Evolutionary conservation across 2,888 invertebrate species (phyloP), one percentile per base, ranked within the genome.

Genomic region (Blera fallax): DNA sequence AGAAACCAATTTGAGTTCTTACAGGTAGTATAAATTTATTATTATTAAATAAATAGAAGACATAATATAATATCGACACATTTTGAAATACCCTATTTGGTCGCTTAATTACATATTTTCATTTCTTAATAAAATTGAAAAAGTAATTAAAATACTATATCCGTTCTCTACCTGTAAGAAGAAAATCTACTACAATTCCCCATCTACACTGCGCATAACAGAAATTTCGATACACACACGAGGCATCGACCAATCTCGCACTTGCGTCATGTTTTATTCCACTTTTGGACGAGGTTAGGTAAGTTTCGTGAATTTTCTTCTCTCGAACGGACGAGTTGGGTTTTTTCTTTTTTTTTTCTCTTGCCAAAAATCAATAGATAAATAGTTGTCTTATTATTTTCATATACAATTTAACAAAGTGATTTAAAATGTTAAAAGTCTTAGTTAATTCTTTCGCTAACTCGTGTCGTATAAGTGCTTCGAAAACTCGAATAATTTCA

Each of bases 251-350:
- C 65, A 81, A 56, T 83, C 37, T 67, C 70, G 64, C 69, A 83
- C 81, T 87, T 89, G 88, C 88, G 89, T 89, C 89, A 89, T 87
- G 67, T 82, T 87, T 87, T 82, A 87, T 89, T 89, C 89, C 89
- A 89, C 89, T 88, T 91, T 91, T 90, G 90, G 91, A 90, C 90
- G 90, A 91, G 90, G 91, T 91, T 91, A 91, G 91, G 91, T 91
- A 91, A 91, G 91, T 90, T 90, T 89, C 85, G 80, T 34, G 87
- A 88, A 88, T 88, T 89, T 88, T 88, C 69, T 88, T 48, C 27
- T 78, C 54, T 62, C 37, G 64, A 14, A 58, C 87, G 89, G 90
- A 89, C 89, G 89, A 88, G 90, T 88, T 76, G 54, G 62, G 40
- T 88, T 88, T 83, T 45, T 3, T 58, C 73, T 48, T 78, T 70